Conservation (phyloP, 1,140 invertebrate genomes). For the Zaprionus gabonicus region DNA sequence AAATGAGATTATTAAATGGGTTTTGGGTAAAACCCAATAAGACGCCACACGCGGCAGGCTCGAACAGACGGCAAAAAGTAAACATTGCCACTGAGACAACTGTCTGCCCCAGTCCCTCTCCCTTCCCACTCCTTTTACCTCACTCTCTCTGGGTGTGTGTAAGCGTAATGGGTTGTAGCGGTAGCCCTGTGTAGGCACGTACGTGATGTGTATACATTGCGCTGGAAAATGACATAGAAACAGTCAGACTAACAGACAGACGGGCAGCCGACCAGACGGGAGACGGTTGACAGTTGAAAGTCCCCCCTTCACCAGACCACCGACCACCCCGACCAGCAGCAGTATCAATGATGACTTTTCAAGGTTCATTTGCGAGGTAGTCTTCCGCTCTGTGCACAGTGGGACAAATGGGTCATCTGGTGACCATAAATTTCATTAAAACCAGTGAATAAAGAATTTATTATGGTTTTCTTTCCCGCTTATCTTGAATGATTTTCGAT, state of each 20-base stretch:
- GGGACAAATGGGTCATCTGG: neutral
- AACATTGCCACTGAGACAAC: conserved; percentile 72
- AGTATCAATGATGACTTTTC: conserved; percentile 72
- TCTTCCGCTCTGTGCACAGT: conserved; percentile 6
- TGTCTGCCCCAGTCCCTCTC: conserved; percentile 32
- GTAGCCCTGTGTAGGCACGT: conserved; percentile 42
- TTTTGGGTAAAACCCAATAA: conserved; percentile 80
- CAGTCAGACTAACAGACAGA: conserved; percentile 23
- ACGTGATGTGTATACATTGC: conserved; percentile 77
- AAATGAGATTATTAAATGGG: conserved; percentile 84
- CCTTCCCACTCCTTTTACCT: neutral
- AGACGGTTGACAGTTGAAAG: conserved; percentile 23
- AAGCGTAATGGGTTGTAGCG: conserved; percentile 60
- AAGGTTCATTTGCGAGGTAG: conserved; percentile 72
- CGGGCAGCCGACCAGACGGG: conserved; percentile 2
- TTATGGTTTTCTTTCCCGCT: neutral
- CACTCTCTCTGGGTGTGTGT: conserved; percentile 34
- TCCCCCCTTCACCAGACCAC: neutral
- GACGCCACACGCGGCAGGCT: conserved; percentile 44
- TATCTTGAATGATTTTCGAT: neutral
- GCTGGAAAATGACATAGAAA: conserved; percentile 27
- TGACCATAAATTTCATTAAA: neutral
- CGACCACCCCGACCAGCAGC: conserved; percentile 11
- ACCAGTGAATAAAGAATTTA: neutral
- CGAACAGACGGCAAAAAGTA: conserved; percentile 67